Base-by-base conservation (phyloP, 2,888 invertebrate species). In the Lycocerus yunnanus region DNA sequence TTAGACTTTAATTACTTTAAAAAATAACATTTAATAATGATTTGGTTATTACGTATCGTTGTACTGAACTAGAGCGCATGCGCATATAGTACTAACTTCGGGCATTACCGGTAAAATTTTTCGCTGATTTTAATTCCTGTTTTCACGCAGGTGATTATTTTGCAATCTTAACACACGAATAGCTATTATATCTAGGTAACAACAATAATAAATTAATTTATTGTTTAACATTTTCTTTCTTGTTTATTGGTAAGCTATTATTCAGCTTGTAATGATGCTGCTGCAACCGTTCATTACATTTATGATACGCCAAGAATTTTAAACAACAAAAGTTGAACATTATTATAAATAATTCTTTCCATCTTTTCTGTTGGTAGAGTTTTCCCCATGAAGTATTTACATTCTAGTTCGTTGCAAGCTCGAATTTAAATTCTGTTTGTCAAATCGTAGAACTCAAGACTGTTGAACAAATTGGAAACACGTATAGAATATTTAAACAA, bases 361-460 rank as follows among this genome's bases (percentile, higher is more conserved):
- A 79, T 80, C 81, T 80, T 76, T 80, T 78, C 79, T 79, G 80
- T 80, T 81, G 78, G 81, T 80, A 79, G 79, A 81, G 81, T 82
- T 80, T 81, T 81, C 80, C 79, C 78, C 78, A 80, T 83, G 82
- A 83, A 82, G 82, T 82, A 82, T 83, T 83, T 82, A 82, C 82
- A 82, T 83, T 82, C 81, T 81, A 80, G 80, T 77, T 80, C 81
- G 81, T 82, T 82, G 69, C 72, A 71, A 67, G 69, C 72, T 58
- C 69, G 80, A 80, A 82, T 81, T 82, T 82, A 83, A 82, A 83
- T 82, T 83, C 81, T 82, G 82, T 82, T 83, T 83, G 81, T 83
- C 82, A 82, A 83, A 81, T 81, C 81, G 80, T 77, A 78, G 78
- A 78, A 78, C 79, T 80, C 78, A 72, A 63, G 75, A 72, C 75